Evolutionary conservation across 1,140 invertebrate species (phyloP), one percentile per base, ranked within the genome.

Genomic region (Antheraea pernyi): DNA sequence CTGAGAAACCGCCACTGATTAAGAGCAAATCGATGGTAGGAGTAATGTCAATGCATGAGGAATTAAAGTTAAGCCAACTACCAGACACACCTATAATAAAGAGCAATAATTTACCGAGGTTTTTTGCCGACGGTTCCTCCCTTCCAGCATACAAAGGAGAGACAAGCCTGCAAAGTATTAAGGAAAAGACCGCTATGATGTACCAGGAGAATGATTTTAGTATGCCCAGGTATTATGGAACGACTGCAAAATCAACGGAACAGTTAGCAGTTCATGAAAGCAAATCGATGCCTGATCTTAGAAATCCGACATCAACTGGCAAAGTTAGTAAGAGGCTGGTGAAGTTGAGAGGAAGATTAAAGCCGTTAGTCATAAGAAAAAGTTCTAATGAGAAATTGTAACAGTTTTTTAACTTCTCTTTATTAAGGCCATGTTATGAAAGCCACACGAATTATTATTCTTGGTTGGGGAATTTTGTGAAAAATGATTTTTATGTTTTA

Each of bases 1-100:
- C 88, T 42, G 87, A 86, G 22, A 89, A 89, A 71, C 88, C 88
- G 16, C 88, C 87, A 5, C 30, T 92, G 58, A 79, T 82, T 7
- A 92, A 92, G 65, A 88, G 85, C 42, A 90, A 91, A 75, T 92
- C 90, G 0, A 86, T 88, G 63, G 83, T 91, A 30, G 88, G 88
- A 22, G 83, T 91, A 0, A 78, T 80, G 18, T 82, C 78, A 5
- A 67, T 67, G 70, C 79, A 30, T 19, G 84, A 85, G 5, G 91
- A 93, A 70, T 58, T 85, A 3, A 89, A 88, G 71, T 72, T 93
- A 8, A 91, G 91, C 70, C 83, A 86, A 59, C 62, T 93, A 18
- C 91, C 91, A 13, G 92, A 93, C 19, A 93, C 92, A 0, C 92
- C 92, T 0, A 89, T 93, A 10, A 93, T 93, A 59, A 92, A 84